phyloP scores from a whole-genome alignment of 2,888 invertebrate species.

The Creontiades dilutus region DNA sequence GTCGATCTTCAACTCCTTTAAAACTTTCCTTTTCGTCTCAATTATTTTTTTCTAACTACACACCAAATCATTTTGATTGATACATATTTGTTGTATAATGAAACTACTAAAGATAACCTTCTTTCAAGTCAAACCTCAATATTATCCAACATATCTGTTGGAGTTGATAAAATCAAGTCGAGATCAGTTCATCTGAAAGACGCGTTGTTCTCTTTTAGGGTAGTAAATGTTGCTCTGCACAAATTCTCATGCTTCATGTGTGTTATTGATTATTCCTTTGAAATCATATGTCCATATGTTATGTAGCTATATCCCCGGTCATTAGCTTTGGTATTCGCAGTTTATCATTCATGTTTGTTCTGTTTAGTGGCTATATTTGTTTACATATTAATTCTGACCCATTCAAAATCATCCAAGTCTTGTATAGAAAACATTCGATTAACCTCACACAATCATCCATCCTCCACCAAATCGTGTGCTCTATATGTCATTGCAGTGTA shows the following conservation, averaged over 20 bases:
- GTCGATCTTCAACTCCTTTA: too few relatives aligned
- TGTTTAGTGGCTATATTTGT: background rate
- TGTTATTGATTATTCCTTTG: background rate
- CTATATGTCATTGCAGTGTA: too few relatives aligned
- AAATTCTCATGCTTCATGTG: background rate
- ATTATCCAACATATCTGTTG: too few relatives aligned
- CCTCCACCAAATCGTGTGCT: too few relatives aligned
- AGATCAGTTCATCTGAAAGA: too few relatives aligned
- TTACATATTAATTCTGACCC: background rate
- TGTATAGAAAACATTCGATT: background rate
- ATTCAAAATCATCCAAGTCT: background rate
- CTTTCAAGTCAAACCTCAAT: too few relatives aligned
- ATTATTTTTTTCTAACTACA: too few relatives aligned
- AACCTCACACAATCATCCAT: background rate
- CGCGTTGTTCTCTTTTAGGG: background rate
- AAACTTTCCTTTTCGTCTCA: too few relatives aligned
- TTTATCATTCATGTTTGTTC: background rate
- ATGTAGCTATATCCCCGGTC: background rate
- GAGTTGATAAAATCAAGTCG: too few relatives aligned
- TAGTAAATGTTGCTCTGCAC: conserved; percentile 8
- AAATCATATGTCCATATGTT: background rate
- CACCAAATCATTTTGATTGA: too few relatives aligned
- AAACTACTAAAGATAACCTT: too few relatives aligned
- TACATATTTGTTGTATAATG: too few relatives aligned
- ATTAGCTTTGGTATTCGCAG: background rate